These are phyloP conservation scores for Paramacrobiotus metropolitanus DNA, from an alignment of 1,140 invertebrate species.

Conservation along the genomic window DNA sequence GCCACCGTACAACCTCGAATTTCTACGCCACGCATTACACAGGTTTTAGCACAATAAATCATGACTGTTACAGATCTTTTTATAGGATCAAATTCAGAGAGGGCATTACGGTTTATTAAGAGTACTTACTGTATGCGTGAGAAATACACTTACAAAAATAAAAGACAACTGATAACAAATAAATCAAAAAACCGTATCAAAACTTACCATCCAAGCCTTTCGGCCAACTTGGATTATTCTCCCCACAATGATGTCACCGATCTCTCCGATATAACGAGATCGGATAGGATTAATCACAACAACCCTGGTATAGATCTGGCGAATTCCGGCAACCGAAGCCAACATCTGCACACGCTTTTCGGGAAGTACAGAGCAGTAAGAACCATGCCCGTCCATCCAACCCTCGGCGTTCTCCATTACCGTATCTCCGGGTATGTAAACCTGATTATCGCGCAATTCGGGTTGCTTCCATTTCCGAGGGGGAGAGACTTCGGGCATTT, in stretches of 20 bases:
- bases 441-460: not conserved
- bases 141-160: too few relatives aligned
- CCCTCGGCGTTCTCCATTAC: not conserved
- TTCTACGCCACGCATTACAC: too few relatives aligned
- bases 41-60: too few relatives aligned
- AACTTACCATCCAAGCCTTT: not conserved
- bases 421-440: not conserved
- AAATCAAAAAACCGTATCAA: not conserved
- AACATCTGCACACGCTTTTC: not conserved
- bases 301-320: not conserved
- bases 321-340: not conserved
- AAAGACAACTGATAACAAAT: not conserved
- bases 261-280: not conserved
- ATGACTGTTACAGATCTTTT: too few relatives aligned
- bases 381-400: conserved; percentile 2
- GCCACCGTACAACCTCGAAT: too few relatives aligned
- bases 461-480: too few relatives aligned
- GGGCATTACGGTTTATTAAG: too few relatives aligned
- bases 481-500: too few relatives aligned
- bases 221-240: not conserved
- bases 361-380: not conserved
- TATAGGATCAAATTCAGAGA: too few relatives aligned
- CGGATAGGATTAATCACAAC: not conserved
- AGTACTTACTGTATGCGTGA: too few relatives aligned
- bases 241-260: not conserved